Percentiles rank a stretch among this genome's conserved stretches.
Evolutionary conservation across 92 coral and sea anemone genomes (phyloP).

Genomic region (Heliopora coerulea): DNA sequence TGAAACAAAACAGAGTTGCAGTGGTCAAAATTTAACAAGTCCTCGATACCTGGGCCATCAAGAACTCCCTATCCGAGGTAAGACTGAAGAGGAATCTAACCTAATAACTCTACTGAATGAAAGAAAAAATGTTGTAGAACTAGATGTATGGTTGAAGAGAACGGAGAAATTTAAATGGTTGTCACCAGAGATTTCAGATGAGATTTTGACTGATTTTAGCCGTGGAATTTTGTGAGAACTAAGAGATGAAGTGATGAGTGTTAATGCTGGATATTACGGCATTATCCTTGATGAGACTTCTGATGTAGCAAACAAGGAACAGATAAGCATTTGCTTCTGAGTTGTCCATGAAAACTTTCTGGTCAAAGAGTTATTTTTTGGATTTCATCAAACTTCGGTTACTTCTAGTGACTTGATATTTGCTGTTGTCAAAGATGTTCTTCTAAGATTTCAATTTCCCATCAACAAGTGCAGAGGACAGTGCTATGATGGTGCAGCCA

Average conservation of each 20-base stretch:
- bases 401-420: conserved; percentile 35
- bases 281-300: conserved; percentile 34
- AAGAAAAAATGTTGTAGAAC: conserved; percentile 49
- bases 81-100: conserved; percentile 54
- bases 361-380: conserved; percentile 31
- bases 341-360: conserved; percentile 36
- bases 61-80: conserved; percentile 57
- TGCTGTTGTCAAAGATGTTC: conserved; percentile 35
- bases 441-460: background rate
- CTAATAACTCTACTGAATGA: conserved; percentile 41
- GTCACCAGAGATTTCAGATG: conserved; percentile 38
- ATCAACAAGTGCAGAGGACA: conserved; percentile 14
- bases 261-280: conserved; percentile 38
- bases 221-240: conserved; percentile 29
- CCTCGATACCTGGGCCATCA: conserved; percentile 52
- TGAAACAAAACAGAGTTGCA: conserved; percentile 51
- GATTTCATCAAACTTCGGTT: conserved; percentile 33
- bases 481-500: conserved; percentile 10
- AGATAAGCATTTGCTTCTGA: conserved; percentile 40
- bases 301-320: conserved; percentile 30
- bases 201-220: conserved; percentile 27
- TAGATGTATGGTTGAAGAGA: conserved; percentile 19
- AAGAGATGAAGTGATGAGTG: conserved; percentile 23
- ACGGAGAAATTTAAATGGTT: conserved; percentile 36
- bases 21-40: conserved; percentile 57